Percentiles rank a stretch among this genome's conserved stretches.
Evolutionary conservation across 1,140 invertebrate genomes (phyloP).

Genomic region (Drosophila orena): DNA sequence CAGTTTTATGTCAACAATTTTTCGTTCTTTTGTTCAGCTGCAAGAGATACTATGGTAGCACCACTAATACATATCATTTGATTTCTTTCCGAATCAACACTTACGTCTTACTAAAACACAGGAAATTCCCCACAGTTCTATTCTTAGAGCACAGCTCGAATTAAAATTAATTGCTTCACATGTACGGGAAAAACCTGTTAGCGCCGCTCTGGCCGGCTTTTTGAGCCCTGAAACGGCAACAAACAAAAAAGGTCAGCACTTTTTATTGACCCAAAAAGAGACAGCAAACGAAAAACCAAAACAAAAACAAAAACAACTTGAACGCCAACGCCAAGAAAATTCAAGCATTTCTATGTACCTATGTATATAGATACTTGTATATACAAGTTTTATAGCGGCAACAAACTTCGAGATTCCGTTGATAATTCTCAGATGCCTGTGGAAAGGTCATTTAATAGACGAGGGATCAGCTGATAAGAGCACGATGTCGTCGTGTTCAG

Average conservation of each 20-base stretch:
- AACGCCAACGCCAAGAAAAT: constrained; percentile 26
- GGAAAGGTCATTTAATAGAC: constrained; percentile 42
- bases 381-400: constrained; percentile 46
- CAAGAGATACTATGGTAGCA: no score
- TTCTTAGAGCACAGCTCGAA: constrained; percentile 37
- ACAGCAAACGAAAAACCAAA: constrained; percentile 21
- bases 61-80: neutral
- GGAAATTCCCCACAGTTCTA: constrained; percentile 16
- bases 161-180: constrained; percentile 58
- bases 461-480: constrained; percentile 50
- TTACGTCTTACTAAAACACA: neutral
- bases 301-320: constrained; percentile 14
- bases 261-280: constrained; percentile 61
- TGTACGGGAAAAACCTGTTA: constrained; percentile 55
- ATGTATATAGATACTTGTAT: no score
- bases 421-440: constrained; percentile 49
- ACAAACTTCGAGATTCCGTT: constrained; percentile 41
- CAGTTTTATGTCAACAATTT: neutral
- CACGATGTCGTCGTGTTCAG: constrained; percentile 6
- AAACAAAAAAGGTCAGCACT: constrained; percentile 65
- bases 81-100: constrained; percentile 10
- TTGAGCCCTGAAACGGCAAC: constrained; percentile 42
- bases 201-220: constrained; percentile 43
- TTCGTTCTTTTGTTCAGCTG: no score
- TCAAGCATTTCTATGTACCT: constrained; percentile 23